Evolutionary conservation across 2,797 vertebrate genomes (phyloP).

Genomic region (Erethizon dorsatum): DNA sequence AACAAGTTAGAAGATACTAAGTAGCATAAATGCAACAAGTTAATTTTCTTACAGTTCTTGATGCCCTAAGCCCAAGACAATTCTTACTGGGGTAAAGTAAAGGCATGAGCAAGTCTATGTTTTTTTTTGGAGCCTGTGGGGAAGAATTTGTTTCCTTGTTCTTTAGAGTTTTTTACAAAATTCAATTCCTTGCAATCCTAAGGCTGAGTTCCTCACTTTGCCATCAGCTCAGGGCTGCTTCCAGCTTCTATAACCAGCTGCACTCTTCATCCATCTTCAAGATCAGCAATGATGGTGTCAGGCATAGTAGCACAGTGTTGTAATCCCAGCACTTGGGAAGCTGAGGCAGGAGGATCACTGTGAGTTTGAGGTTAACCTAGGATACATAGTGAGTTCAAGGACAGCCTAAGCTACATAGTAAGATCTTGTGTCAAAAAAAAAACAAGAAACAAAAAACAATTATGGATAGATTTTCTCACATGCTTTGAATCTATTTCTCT

Average conservation of each 20-base stretch:
- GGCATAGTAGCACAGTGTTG: no score
- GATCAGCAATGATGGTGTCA: neutral
- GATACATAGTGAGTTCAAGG: no score
- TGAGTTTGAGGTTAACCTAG: neutral
- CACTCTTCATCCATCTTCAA: neutral
- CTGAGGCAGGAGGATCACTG: neutral
- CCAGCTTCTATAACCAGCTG: neutral
- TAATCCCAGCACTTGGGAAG: neutral
- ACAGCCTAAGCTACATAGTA: neutral
- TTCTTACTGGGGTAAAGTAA: neutral
- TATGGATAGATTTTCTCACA: neutral
- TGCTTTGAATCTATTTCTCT: neutral
- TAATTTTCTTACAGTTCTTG: neutral
- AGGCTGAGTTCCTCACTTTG: neutral
- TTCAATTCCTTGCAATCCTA: neutral
- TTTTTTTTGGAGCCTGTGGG: neutral
- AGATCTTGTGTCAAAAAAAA: neutral
- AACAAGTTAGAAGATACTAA: neutral
- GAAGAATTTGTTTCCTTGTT: neutral
- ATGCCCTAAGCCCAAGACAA: neutral
- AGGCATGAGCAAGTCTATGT: neutral
- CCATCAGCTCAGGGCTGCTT: neutral
- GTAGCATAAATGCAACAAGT: neutral
- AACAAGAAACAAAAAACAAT: neutral
- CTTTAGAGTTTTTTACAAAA: neutral